A percentile compares a stretch with the other conserved stretches of the same genome.
These are phyloP conservation scores for Metopia argyrocephala DNA, from an alignment of 2,888 invertebrate genomes.

Conservation along the genomic window DNA sequence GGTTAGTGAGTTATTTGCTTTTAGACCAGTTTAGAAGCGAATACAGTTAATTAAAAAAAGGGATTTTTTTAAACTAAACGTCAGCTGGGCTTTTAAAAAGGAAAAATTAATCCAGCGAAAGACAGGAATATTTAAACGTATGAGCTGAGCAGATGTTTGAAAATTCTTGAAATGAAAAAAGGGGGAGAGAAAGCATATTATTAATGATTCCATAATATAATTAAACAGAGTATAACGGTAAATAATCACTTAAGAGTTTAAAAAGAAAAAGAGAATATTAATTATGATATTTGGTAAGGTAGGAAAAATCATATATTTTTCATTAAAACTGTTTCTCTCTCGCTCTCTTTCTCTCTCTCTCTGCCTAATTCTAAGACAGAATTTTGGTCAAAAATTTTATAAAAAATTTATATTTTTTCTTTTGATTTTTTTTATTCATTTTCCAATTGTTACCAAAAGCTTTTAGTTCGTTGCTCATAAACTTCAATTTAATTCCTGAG, in stretches of 20 bases:
- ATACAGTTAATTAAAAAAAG: not conserved
- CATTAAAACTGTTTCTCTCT: not conserved
- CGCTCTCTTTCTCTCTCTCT: not conserved
- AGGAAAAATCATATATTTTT: no score
- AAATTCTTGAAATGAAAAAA: no score
- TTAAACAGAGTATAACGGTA: slow-evolving; percentile 29
- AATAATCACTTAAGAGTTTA: not conserved
- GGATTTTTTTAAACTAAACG: not conserved
- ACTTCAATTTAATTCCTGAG: not conserved
- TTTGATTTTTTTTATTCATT: no score
- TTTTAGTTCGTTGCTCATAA: not conserved
- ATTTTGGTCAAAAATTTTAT: not conserved
- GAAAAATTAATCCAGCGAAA: not conserved
- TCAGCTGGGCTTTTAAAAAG: slow-evolving; percentile 32
- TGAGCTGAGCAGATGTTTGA: not conserved
- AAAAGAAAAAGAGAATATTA: not conserved
- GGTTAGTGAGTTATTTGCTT: not conserved
- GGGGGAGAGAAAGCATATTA: slow-evolving; percentile 2
- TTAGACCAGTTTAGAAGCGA: no score
- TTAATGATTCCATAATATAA: slow-evolving; percentile 36
- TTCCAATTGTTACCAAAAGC: not conserved
- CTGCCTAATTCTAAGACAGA: not conserved
- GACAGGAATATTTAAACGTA: not conserved
- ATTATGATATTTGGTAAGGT: not conserved
- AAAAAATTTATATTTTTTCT: no score